Evolutionary conservation across 1,140 invertebrate species (phyloP).

Genomic region (Thalassaphorura encarpata): DNA sequence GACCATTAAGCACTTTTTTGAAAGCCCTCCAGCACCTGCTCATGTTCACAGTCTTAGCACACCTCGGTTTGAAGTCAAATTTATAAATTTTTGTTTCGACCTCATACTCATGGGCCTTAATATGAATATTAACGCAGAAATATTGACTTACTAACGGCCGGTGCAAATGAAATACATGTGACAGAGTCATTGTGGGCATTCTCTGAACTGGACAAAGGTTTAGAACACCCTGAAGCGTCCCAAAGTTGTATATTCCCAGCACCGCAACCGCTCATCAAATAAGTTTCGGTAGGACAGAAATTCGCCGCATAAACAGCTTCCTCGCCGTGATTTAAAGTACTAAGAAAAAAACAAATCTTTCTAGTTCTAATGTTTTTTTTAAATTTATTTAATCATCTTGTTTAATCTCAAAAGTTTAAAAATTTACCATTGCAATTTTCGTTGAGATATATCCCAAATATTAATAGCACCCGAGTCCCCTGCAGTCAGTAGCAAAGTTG

Average conservation of each 20-base stretch:
- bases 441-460: conserved; percentile 58
- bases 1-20: conserved; percentile 30
- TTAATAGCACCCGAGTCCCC: conserved; percentile 63
- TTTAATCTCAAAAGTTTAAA: too few relatives aligned
- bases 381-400: neutral
- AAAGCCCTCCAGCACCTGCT: conserved; percentile 25
- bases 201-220: conserved; percentile 41
- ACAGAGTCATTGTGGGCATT: conserved; percentile 68
- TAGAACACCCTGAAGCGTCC: conserved; percentile 42
- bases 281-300: conserved; percentile 56
- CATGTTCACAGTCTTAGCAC: neutral
- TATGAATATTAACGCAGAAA: neutral
- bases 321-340: neutral
- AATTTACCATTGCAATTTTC: conserved; percentile 48
- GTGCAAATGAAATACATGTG: conserved; percentile 39
- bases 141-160: conserved; percentile 18
- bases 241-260: conserved; percentile 56
- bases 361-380: neutral
- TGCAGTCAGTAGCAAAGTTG: conserved; percentile 53
- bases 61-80: neutral
- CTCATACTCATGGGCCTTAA: neutral
- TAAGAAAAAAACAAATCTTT: neutral
- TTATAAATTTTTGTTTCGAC: neutral
- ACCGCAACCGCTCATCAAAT: conserved; percentile 54
- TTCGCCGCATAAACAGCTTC: conserved; percentile 22